Conservation (phyloP, 2,113 vertebrate genomes). For the Corythoichthys haematopterus region DNA sequence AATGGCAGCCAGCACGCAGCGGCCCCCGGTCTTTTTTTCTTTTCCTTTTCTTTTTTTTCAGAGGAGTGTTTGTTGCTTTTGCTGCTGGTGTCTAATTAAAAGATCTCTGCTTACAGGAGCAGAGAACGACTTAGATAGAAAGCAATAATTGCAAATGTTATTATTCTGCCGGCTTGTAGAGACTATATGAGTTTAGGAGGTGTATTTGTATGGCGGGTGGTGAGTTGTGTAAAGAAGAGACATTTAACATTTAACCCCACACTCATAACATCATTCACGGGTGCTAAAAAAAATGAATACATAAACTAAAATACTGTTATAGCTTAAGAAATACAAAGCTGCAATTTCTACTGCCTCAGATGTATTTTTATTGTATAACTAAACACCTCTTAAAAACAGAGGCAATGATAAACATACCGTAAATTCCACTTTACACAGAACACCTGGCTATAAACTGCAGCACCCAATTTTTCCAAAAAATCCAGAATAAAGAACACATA, state of each 20-base stretch:
- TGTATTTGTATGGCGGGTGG: slow-evolving; percentile 52
- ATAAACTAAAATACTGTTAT: neutral
- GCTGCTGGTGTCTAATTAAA: slow-evolving; percentile 70
- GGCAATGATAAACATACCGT: no score
- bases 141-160: slow-evolving; percentile 72
- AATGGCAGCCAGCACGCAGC: slow-evolving; percentile 62
- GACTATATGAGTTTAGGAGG: slow-evolving; percentile 42
- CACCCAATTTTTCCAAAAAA: no score
- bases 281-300: slow-evolving; percentile 7
- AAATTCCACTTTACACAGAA: no score
- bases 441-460: no score
- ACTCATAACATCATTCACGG: slow-evolving; percentile 12
- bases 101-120: slow-evolving; percentile 64
- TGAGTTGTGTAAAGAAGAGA: slow-evolving; percentile 46
- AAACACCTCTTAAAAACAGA: no score
- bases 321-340: no score
- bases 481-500: no score
- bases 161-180: slow-evolving; percentile 58
- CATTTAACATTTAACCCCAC: slow-evolving; percentile 33
- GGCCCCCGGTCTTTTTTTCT: slow-evolving; percentile 34
- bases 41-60: neutral
- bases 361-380: no score
- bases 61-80: slow-evolving; percentile 45
- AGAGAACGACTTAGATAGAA: slow-evolving; percentile 66
- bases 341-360: no score